Base-by-base conservation (phyloP, 2,113 vertebrate genomes). In the Sardina pilchardus region DNA sequence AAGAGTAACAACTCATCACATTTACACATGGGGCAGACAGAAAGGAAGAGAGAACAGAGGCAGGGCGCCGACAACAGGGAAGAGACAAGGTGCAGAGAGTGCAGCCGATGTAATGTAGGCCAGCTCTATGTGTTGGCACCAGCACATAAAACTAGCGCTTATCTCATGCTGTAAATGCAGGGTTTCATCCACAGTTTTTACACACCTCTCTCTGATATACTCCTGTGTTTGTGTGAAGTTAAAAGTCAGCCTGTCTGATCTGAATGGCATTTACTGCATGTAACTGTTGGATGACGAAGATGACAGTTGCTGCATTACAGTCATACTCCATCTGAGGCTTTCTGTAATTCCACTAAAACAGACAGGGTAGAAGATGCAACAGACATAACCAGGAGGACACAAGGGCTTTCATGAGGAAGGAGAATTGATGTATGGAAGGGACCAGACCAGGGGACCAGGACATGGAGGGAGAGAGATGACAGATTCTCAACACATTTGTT, bases 21-120 rank as follows among this genome's bases (percentile, higher is more conserved):
- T 47, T 63, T 63, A 86, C 89, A 85, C 81, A 86, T 42, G n/a
- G 30, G 83, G 83, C 17, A 36, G 26, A 50, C 47, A 53, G 45
- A 50, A 3, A 34, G 82, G 17, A 24, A n/a, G 8, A 24, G 50
- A 42, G 8, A 71, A n/a, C 7, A 24, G 50, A 42, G 8, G 45
- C 44, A n/a, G n/a, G 34, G 43, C 19, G n/a, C 36, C 43, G 36
- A 24, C 6, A 63, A n/a, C 1, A 4, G n/a, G 0, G 26, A 21
- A n/a, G 24, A 63, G 26, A n/a, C 1, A 26, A 63, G 7, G 45
- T 47, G 45, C 1, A 47, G 45, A 47, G 24, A 24, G 19, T 59
- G 53, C 19, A 59, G 24, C 53, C 4, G 6, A 21, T 59, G 3
- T 6, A 24, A 21, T 59, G 3, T 6, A 24, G 53, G 53, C 53